These are phyloP conservation scores for Dicentrarchus labrax DNA, from an alignment of 2,113 vertebrate genomes.

Conservation along the genomic window DNA sequence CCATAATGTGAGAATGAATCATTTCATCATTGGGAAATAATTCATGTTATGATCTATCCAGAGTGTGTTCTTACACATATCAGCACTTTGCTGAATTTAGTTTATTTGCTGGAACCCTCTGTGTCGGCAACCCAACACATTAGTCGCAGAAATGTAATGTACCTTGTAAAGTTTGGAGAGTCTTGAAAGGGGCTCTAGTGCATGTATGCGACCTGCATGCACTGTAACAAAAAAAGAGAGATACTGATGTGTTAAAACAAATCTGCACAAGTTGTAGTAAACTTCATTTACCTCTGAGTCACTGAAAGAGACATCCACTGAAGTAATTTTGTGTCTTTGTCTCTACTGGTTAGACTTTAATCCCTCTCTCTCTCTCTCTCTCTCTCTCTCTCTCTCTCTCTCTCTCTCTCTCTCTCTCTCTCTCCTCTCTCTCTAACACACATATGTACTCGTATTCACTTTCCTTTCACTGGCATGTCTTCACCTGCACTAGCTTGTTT, in stretches of 20 bases:
- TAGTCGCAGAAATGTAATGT: neutral
- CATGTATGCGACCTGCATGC: neutral
- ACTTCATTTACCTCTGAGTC: neutral
- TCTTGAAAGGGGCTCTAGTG: neutral
- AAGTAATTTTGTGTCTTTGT: conserved; percentile 25
- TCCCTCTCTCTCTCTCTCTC: conserved; percentile 17
- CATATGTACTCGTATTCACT: neutral
- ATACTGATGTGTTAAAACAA: neutral
- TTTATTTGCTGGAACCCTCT: neutral
- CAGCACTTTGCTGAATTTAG: neutral
- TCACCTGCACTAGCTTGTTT: neutral
- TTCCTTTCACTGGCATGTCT: neutral
- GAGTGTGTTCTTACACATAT: neutral
- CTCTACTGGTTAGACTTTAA: conserved; percentile 41
- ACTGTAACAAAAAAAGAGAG: neutral
- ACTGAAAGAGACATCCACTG: neutral
- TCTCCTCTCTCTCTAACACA: neutral
- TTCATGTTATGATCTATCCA: neutral
- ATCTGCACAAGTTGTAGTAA: neutral
- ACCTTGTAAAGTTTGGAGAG: neutral
- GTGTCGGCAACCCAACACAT: neutral
- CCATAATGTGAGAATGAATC: neutral
- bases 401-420: conserved; percentile 12
- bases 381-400: conserved; percentile 22
- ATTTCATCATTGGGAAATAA: neutral